Percentiles rank a stretch among this genome's conserved stretches.
These are phyloP conservation scores for Trichopria drosophilae DNA, from an alignment of 2,888 invertebrate species.

Conservation along the genomic window DNA sequence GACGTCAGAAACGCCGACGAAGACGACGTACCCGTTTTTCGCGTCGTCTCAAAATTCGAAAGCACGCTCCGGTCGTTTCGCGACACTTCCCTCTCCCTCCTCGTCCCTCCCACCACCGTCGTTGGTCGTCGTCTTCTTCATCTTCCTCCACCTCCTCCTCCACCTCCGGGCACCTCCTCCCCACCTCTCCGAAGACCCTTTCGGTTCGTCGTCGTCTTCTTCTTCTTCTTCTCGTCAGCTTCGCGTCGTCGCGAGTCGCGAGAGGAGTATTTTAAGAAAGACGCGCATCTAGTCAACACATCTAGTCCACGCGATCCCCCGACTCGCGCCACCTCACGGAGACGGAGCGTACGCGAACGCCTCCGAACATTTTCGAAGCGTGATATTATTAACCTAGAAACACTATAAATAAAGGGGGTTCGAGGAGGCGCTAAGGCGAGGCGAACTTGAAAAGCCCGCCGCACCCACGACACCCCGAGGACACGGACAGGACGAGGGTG, in stretches of 20 bases:
- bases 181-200: constrained; percentile 27
- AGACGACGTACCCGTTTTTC: constrained; percentile 35
- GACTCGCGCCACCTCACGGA: constrained; percentile 9
- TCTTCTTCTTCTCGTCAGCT: constrained; percentile 3
- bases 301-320: constrained; percentile 42
- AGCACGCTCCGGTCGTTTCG: constrained; percentile 30
- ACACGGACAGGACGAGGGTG: too few relatives aligned
- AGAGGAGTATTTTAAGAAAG: constrained; percentile 8
- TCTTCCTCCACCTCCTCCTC: background rate
- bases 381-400: constrained; percentile 13
- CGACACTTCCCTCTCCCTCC: constrained; percentile 18
- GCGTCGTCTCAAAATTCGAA: constrained; percentile 46
- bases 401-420: constrained; percentile 13
- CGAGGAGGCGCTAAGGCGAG: too few relatives aligned
- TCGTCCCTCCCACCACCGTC: constrained; percentile 13
- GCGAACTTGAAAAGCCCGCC: too few relatives aligned
- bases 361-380: constrained; percentile 8
- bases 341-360: too few relatives aligned
- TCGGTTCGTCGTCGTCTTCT: constrained; percentile 26
- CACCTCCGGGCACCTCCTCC: constrained; percentile 4
- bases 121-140: constrained; percentile 3
- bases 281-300: constrained; percentile 47
- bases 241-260: background rate
- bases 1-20: constrained; percentile 25
- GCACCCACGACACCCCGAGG: too few relatives aligned